Conservation (phyloP, 2,888 invertebrate genomes). For the Cylloceria caligata region DNA sequence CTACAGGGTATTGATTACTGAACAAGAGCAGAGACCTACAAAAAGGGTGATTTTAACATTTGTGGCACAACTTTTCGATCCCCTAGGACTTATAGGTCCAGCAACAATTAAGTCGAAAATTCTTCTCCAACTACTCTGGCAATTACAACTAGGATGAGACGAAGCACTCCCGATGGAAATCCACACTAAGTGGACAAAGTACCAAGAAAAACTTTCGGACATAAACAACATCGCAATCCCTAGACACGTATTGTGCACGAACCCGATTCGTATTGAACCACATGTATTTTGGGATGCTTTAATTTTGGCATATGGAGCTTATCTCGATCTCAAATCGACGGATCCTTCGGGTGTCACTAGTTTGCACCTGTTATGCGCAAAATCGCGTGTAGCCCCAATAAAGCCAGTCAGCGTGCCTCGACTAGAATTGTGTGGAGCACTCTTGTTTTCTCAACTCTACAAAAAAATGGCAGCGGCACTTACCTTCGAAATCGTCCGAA, state of each 20-base stretch:
- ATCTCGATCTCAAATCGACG: neutral
- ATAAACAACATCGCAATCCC: neutral
- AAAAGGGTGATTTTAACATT: constrained; percentile 49
- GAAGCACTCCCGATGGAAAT: neutral
- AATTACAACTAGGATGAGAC: constrained; percentile 7
- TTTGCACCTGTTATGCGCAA: neutral
- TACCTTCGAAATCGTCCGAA: neutral
- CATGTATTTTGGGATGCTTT: constrained; percentile 3
- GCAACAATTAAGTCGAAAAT: constrained; percentile 70
- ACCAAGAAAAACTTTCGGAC: neutral
- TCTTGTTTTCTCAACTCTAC: neutral
- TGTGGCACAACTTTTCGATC: constrained; percentile 72
- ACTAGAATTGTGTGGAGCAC: neutral
- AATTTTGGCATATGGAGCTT: neutral
- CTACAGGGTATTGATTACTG: constrained; percentile 25
- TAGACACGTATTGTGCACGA: neutral
- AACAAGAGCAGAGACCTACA: constrained; percentile 7
- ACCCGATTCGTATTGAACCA: neutral
- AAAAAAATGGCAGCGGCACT: neutral
- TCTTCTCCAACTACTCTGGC: constrained; percentile 52
- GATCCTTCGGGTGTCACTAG: neutral
- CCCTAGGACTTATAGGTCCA: constrained; percentile 71
- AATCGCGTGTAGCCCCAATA: neutral
- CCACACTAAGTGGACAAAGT: neutral
- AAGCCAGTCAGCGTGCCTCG: neutral